These are phyloP conservation scores for Salticus scenicus DNA, from an alignment of 2,888 invertebrate genomes.

Conservation along the genomic window DNA sequence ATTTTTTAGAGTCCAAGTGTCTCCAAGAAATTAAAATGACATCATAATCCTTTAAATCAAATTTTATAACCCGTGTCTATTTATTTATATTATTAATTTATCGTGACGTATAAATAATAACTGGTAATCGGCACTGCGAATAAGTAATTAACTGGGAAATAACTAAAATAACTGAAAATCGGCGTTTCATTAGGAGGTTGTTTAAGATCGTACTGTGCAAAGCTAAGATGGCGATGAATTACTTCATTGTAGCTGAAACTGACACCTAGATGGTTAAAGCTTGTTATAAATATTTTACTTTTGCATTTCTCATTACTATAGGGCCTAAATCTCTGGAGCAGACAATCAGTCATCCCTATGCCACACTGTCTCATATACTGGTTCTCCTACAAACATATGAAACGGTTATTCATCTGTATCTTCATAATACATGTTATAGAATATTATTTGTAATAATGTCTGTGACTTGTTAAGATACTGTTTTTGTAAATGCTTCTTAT, in stretches of 20 bases:
- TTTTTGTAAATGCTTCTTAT: background rate
- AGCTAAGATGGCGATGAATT: background rate
- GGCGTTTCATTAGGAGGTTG: background rate
- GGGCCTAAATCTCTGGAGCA: no score
- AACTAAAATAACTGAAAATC: background rate
- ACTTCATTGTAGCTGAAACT: constrained; percentile 11
- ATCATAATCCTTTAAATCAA: no score
- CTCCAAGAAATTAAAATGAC: no score
- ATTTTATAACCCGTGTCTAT: no score
- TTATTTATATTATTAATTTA: no score
- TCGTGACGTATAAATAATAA: no score
- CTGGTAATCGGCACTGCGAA: no score
- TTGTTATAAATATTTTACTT: constrained; percentile 1
- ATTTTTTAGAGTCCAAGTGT: no score
- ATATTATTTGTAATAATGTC: background rate
- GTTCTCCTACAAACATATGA: background rate
- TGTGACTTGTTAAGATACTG: background rate
- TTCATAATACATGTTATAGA: background rate
- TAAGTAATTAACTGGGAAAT: no score
- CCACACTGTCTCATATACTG: background rate
- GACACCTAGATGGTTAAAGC: background rate
- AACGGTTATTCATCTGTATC: background rate
- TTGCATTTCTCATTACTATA: no score
- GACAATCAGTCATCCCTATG: no score
- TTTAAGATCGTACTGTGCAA: background rate